These are phyloP conservation scores for Drosophila anomalata DNA, from an alignment of 2,888 invertebrate genomes.

Conservation along the genomic window DNA sequence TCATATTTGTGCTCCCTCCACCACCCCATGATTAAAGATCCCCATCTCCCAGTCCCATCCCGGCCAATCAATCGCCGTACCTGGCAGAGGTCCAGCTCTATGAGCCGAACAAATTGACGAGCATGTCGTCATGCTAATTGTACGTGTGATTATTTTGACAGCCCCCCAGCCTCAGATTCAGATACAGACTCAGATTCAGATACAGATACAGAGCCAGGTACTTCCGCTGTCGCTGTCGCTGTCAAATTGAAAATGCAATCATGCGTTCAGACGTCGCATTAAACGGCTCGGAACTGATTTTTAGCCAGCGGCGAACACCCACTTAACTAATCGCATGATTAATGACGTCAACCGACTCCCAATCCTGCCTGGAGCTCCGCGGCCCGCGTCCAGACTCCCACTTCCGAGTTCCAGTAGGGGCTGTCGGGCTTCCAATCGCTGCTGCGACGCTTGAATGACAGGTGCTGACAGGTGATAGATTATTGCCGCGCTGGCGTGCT, in stretches of 20 bases:
- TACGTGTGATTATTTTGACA: conserved; percentile 81
- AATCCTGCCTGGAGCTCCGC: conserved; percentile 37
- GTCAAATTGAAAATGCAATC: conserved; percentile 80
- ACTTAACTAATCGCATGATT: conserved; percentile 83
- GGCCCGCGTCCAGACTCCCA: background rate
- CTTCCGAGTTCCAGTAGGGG: conserved; percentile 38
- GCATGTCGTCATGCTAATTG: conserved; percentile 79
- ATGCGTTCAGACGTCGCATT: conserved; percentile 81
- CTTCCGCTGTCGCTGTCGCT: conserved; percentile 25
- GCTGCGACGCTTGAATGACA: conserved; percentile 83
- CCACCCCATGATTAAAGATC: background rate
- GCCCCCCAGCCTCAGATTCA: conserved; percentile 23
- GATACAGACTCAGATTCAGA: too few relatives aligned
- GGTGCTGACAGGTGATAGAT: conserved; percentile 84
- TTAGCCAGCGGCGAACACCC: conserved; percentile 67
- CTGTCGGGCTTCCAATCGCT: conserved; percentile 76
- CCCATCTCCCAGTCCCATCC: background rate
- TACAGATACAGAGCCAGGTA: background rate
- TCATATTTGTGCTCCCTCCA: background rate
- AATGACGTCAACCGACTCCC: conserved; percentile 81
- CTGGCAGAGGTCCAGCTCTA: conserved; percentile 21
- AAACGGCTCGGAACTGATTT: conserved; percentile 80
- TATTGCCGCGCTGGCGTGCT: conserved; percentile 72
- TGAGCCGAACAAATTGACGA: conserved; percentile 67
- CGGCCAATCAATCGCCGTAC: conserved; percentile 9